Percentiles rank a stretch among this genome's conserved stretches.
Evolutionary conservation across 2,797 vertebrate genomes (phyloP).

Genomic region (Catostomus latipinnis): DNA sequence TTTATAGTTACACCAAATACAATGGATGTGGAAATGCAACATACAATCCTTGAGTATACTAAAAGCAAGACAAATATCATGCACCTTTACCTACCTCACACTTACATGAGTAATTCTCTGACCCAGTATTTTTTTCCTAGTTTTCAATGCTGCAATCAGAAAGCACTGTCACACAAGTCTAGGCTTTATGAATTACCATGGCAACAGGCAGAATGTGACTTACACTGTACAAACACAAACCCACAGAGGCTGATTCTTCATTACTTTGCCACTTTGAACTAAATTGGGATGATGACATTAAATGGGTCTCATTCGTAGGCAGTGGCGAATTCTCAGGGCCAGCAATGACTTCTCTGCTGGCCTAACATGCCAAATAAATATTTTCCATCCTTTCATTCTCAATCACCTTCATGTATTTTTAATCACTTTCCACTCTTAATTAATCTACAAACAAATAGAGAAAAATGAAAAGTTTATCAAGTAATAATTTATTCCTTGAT

Average conservation of each 20-base stretch:
- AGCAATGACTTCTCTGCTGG: too few relatives aligned
- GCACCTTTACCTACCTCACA: background rate
- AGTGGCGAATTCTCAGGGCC: too few relatives aligned
- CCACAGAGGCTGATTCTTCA: slow-evolving; percentile 21
- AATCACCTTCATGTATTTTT: too few relatives aligned
- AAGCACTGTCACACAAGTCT: slow-evolving; percentile 37
- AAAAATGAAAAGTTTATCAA: too few relatives aligned
- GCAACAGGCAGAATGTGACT: slow-evolving; percentile 57
- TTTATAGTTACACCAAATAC: background rate
- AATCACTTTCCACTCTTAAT: too few relatives aligned
- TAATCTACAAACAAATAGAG: too few relatives aligned
- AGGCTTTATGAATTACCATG: slow-evolving; percentile 56
- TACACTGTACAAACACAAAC: slow-evolving; percentile 43
- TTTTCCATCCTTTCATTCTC: too few relatives aligned
- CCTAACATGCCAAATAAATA: too few relatives aligned
- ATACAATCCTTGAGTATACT: background rate
- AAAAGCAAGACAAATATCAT: background rate
- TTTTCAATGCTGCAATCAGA: slow-evolving; percentile 53
- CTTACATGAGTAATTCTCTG: background rate
- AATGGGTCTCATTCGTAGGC: slow-evolving; percentile 41
- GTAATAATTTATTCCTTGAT: too few relatives aligned
- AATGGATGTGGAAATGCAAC: background rate
- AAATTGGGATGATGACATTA: slow-evolving; percentile 62
- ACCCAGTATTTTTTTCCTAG: slow-evolving; percentile 1
- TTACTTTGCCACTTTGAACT: slow-evolving; percentile 39